Conservation (phyloP, 2,888 invertebrate species). For the Craniophora ligustri region DNA sequence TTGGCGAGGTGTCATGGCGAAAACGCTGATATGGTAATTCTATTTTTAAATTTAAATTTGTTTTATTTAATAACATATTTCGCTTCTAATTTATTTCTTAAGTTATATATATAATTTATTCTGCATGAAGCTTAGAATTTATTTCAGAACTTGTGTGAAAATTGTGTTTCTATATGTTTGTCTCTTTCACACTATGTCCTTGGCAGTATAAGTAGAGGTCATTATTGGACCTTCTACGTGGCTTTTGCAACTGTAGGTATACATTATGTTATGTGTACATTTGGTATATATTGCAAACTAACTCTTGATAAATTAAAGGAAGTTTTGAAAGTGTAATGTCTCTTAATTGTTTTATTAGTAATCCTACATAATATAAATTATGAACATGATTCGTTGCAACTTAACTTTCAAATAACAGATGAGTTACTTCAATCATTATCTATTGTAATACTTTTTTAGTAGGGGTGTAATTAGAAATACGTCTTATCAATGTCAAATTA, state of each 20-base stretch:
- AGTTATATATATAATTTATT: background rate
- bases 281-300: too few species aligned
- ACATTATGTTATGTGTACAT: too few species aligned
- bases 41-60: constrained; percentile 24
- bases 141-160: constrained; percentile 24
- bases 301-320: too few species aligned
- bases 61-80: background rate
- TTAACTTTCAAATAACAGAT: too few species aligned
- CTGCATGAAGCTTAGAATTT: background rate
- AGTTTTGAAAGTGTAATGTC: too few species aligned
- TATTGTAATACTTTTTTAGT: too few species aligned
- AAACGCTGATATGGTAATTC: constrained; percentile 72
- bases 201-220: constrained; percentile 20
- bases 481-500: too few species aligned
- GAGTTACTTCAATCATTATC: too few species aligned
- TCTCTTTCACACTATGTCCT: constrained; percentile 36
- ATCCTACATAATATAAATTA: too few species aligned
- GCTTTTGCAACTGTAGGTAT: background rate
- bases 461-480: too few species aligned
- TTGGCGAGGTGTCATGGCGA: constrained; percentile 76
- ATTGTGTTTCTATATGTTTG: constrained; percentile 9
- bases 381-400: too few species aligned
- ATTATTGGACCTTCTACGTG: background rate
- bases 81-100: background rate
- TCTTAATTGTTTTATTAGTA: too few species aligned